Base-by-base conservation (phyloP, 2,113 vertebrate genomes). In the Alethe castanea region DNA sequence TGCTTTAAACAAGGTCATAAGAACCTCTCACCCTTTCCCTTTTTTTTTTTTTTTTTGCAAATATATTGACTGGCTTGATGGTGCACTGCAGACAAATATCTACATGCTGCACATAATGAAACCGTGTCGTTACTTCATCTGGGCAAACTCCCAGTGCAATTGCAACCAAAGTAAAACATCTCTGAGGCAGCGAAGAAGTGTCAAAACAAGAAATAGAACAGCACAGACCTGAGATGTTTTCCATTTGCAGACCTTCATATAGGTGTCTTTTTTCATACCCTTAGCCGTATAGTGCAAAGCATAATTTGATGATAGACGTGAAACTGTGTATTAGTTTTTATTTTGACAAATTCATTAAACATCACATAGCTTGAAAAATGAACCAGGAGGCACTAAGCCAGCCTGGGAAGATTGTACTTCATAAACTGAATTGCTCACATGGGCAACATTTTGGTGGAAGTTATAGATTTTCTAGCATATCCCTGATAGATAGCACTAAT, bases 401-500 rank as follows among this genome's bases (percentile, higher is more conserved):
- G 97, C 95, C 97, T 97, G 97, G 97, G 98, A 98, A 99, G 98
- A 99, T 98, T 99, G 98, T 97, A 98, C 98, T 99, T 99, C 98
- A 99, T 99, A 98, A 99, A 99, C 97, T 97, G 97, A 98, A 99
- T 98, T 98, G 98, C 98, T 98, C 98, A 98, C 98, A 97, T 94
- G 98, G 99, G 98, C 98, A 97, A 98, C 98, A 98, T 99, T 98
- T 98, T 98, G 98, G 98, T 98, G 97, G 98, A 98, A 98, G 98
- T 98, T 99, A 99, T 99, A 98, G 99, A 99, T 99, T 99, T 99
- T 98, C 98, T 98, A 99, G 98, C 98, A 98, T 98, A 98, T 98
- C 98, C 98, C 98, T 99, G 99, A 99, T 99, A 99, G 98, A 99
- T 99, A 98, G 98, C 98, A 98, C 98, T 98, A 99, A 99, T 99